Conservation (phyloP, 2,797 vertebrate species). For the Octomys mimax region DNA sequence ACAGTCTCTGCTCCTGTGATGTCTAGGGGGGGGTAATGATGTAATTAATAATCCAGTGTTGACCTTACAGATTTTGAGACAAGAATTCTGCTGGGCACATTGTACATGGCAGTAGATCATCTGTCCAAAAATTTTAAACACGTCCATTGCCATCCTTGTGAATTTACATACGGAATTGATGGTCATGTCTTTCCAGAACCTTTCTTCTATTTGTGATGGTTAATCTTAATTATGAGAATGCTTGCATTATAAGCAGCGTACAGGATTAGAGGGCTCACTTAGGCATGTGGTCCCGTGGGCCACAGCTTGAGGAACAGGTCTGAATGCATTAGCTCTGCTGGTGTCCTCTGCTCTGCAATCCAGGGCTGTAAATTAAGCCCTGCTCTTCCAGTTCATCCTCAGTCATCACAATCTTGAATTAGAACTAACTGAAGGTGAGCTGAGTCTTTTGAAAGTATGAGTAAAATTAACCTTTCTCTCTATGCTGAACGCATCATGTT, state of each 20-base stretch:
- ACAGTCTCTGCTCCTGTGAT: neutral
- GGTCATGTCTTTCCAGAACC: neutral
- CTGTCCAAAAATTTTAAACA: neutral
- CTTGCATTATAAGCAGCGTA: fast-evolving
- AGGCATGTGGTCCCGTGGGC: fast-evolving
- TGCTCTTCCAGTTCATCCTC: neutral
- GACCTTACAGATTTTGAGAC: neutral
- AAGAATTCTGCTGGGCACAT: neutral
- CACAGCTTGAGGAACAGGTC: neutral
- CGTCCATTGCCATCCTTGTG: neutral
- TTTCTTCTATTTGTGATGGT: neutral
- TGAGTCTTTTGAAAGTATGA: neutral
- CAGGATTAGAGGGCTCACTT: too few relatives aligned
- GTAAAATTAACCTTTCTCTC: neutral
- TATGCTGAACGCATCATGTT: neutral
- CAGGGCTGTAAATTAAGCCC: neutral
- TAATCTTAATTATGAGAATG: neutral
- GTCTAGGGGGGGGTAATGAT: too few relatives aligned
- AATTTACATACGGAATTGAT: neutral
- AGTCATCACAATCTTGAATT: neutral
- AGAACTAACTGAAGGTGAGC: neutral
- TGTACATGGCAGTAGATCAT: neutral
- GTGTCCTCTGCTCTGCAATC: neutral
- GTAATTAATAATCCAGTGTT: neutral
- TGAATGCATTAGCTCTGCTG: neutral